Percentiles rank a stretch among this genome's conserved stretches.
phyloP scores from a whole-genome alignment of 2,888 invertebrate species.

The Hypomecis atomaria region DNA sequence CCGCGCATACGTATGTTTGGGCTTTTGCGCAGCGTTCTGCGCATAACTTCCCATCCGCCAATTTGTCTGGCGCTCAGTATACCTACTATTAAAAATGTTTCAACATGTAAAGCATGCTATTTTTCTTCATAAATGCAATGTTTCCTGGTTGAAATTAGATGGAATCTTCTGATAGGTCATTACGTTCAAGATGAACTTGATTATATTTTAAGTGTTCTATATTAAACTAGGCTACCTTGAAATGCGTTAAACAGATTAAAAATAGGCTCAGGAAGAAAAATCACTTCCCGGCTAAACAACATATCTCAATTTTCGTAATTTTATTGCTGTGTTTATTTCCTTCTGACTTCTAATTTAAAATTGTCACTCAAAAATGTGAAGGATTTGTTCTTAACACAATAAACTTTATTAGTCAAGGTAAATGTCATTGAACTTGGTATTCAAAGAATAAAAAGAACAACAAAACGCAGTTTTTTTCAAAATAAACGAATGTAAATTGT shows the following conservation, averaged over 20 bases:
- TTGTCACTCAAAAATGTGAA: neutral
- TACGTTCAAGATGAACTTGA: conserved; percentile 24
- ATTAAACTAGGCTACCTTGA: conserved; percentile 32
- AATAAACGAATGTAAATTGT: too few species aligned
- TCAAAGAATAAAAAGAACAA: too few species aligned
- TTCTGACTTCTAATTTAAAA: conserved; percentile 8
- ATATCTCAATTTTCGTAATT: conserved; percentile 13
- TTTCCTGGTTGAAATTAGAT: conserved; percentile 9
- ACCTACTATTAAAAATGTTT: too few species aligned
- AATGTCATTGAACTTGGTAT: too few species aligned
- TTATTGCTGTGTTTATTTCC: conserved; percentile 23
- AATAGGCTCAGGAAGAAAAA: conserved; percentile 35
- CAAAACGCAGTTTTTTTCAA: too few species aligned
- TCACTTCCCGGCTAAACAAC: conserved; percentile 27
- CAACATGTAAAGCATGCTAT: too few species aligned
- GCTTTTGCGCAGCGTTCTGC: too few species aligned
- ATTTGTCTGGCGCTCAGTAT: too few species aligned
- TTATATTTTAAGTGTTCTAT: conserved; percentile 17
- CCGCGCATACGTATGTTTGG: too few species aligned
- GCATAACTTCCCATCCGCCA: too few species aligned
- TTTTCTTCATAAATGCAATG: neutral
- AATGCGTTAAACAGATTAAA: conserved; percentile 25
- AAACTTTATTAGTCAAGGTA: too few species aligned
- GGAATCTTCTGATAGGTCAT: conserved; percentile 11
- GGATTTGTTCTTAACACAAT: too few species aligned